Percentiles rank a stretch among this genome's conserved stretches.
phyloP scores from a whole-genome alignment of 2,797 vertebrate species.

The Neolamprologus multifasciatus region DNA sequence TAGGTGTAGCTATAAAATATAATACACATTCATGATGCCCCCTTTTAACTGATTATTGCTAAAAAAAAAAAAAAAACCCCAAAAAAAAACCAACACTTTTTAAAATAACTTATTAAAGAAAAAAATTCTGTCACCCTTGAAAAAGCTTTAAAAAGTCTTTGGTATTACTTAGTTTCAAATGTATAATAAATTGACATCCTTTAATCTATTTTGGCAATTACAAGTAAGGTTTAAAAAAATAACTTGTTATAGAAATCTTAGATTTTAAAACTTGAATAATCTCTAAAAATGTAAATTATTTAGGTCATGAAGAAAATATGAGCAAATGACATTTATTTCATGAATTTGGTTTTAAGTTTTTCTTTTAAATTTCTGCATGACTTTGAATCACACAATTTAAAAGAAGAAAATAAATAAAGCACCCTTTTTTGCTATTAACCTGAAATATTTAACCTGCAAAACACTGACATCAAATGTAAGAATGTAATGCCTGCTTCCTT shows the following conservation, averaged over 20 bases:
- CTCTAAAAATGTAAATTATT: neutral
- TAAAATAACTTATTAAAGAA: neutral
- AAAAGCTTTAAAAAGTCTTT: neutral
- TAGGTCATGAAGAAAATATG: neutral
- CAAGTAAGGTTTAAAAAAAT: neutral
- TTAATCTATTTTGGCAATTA: neutral
- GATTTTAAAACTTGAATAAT: neutral
- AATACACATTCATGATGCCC: neutral
- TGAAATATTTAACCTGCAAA: neutral
- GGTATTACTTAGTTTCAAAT: neutral
- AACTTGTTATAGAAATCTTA: neutral
- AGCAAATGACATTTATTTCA: neutral
- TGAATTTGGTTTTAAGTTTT: neutral
- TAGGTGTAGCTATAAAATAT: neutral
- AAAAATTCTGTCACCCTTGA: neutral
- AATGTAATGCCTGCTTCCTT: neutral
- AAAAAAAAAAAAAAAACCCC: neutral
- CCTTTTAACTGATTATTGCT: neutral
- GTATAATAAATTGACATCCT: neutral
- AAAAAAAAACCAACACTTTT: fast-evolving
- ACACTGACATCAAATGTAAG: neutral
- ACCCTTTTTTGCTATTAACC: neutral
- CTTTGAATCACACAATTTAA: neutral
- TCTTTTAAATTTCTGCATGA: neutral
- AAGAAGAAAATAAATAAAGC: neutral